Conservation (phyloP, 2,113 vertebrate genomes). For the Dicerorhinus sumatrensis region DNA sequence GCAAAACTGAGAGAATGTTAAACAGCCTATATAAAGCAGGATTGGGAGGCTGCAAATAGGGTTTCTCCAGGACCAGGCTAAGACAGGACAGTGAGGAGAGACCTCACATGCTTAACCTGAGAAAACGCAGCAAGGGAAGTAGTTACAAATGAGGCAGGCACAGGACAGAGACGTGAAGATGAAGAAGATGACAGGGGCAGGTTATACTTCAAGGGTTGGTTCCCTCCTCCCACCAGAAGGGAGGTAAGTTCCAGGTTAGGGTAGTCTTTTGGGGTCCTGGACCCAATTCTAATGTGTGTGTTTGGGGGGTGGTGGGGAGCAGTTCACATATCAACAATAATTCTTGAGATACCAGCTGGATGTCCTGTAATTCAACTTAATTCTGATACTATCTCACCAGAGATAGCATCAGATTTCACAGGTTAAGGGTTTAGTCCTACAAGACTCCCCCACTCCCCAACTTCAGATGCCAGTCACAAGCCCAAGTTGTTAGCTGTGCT, state of each 20-base stretch:
- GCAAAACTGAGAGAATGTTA: neutral
- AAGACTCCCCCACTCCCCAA: neutral
- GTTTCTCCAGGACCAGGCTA: neutral
- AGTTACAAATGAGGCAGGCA: neutral
- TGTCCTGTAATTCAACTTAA: neutral
- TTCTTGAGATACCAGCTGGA: neutral
- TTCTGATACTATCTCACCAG: neutral
- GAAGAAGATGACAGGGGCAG: neutral
- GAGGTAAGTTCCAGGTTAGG: neutral
- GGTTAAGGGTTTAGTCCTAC: neutral
- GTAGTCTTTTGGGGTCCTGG: neutral
- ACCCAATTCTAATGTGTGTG: neutral
- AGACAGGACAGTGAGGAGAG: fast-evolving
- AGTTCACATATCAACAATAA: neutral
- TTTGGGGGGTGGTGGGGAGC: no score
- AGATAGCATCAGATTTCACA: neutral
- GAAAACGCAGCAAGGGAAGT: neutral
- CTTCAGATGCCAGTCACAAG: neutral
- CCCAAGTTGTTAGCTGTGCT: neutral
- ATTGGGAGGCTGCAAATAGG: neutral
- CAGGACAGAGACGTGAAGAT: neutral
- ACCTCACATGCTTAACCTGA: neutral
- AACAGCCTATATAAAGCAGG: neutral
- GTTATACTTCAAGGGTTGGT: neutral
- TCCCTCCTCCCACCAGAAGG: neutral